Evolutionary conservation across 2,797 vertebrate genomes (phyloP).

Genomic region (Eidolon dupreanum): DNA sequence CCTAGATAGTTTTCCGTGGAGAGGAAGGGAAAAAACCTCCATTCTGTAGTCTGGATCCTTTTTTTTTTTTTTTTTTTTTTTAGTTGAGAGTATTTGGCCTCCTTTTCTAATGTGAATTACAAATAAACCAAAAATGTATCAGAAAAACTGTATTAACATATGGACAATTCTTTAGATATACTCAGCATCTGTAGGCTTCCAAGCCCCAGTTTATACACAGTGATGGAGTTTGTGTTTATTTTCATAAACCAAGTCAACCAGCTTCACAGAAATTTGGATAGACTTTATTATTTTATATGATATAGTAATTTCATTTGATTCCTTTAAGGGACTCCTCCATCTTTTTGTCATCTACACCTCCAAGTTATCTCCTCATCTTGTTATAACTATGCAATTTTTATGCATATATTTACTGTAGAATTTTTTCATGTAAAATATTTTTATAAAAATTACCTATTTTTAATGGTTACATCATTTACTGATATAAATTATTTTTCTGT

Average conservation of each 20-base stretch:
- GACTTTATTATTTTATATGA: not conserved
- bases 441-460: not conserved
- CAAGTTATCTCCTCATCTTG: not conserved
- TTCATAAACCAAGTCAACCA: not conserved
- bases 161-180: not conserved
- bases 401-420: not conserved
- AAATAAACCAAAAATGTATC: not conserved
- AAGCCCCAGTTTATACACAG: not conserved
- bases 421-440: conserved; percentile 20
- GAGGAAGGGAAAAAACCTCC: not conserved
- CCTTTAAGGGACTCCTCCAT: not conserved
- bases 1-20: not conserved
- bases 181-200: not conserved
- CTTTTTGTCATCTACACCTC: not conserved
- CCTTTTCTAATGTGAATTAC: not conserved
- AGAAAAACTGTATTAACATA: not conserved
- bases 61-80: conserved; percentile 8
- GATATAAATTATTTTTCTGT: not conserved
- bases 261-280: not conserved
- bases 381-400: not conserved
- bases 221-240: not conserved
- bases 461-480: not conserved
- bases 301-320: not conserved
- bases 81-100: not conserved
- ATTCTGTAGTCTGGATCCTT: not conserved